Base-by-base conservation (phyloP, 2,888 invertebrate genomes). In the Acrocyrtus sp. region DNA sequence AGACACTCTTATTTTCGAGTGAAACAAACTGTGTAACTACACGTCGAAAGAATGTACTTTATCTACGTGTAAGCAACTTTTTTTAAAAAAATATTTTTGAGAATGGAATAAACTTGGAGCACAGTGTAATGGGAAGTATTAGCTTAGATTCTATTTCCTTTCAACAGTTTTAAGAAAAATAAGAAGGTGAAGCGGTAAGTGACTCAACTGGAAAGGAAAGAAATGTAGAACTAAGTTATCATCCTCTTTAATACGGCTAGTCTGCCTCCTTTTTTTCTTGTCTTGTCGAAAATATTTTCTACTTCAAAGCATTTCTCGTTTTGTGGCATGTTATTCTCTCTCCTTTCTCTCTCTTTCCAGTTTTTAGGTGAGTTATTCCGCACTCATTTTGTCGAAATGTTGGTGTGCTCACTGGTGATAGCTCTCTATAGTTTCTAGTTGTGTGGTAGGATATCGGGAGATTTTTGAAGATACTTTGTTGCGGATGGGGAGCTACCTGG, bases 191-290 rank as follows among this genome's bases (percentile, higher is more conserved):
- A 68, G 34, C 50, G 60, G 41, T 54, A 65, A 68, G 68, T 68
- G 68, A 61, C 61, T 69, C 54, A 69, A 60, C 69, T 61, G 61
- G 51, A 60, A 62, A 48, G 34, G 22, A 62, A 43, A 50, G 50
- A n/a, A 63, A 68, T 60, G 61, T 61, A 69, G 69, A 69, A 61
- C 61, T 61, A 54, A 54, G 69, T 72, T 65, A 72, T 72, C 62
- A 72, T 72, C 72, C 63, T 70, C 65, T 65, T 65, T 65, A 58
- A 72, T 63, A 57, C 72, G 58, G 17, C 57, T 63, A 54, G 61
- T 69, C 54, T 56, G 53, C 51, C 60, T 68, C 60, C 48, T 41
- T 34, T 57, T 34, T 70, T 63, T 61, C 45, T 41, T 41, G 27
- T 21, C 27, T 45, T 21, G 34, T 61, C 19, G 29, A 50, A 45